Percentiles rank a stretch among this genome's conserved stretches.
phyloP scores from a whole-genome alignment of 2,888 invertebrate genomes.

The Andricus quercusramuli region DNA sequence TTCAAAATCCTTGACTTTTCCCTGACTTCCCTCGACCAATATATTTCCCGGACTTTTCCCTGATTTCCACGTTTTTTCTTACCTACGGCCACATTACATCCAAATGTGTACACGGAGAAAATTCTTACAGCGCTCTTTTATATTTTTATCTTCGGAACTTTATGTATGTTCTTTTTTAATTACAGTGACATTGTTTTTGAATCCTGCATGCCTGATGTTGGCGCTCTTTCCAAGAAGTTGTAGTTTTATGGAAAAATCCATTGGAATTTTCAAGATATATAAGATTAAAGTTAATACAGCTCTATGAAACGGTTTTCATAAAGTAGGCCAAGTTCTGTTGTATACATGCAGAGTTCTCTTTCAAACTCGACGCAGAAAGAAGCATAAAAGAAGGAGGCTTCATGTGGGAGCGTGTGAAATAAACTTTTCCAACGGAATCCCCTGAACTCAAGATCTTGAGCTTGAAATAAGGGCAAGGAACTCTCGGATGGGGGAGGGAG shows the following conservation, averaged over 20 bases:
- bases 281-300: not conserved
- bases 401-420: slow-evolving; percentile 36
- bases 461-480: slow-evolving; percentile 40
- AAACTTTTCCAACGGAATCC: slow-evolving; percentile 32
- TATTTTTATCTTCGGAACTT: no score
- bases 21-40: no score
- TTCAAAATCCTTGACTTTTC: no score
- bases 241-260: not conserved
- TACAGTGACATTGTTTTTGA: no score
- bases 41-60: no score
- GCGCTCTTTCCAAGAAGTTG: no score
- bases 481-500: slow-evolving; percentile 9
- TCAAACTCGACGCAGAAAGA: slow-evolving; percentile 29
- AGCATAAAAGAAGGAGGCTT: slow-evolving; percentile 9
- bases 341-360: slow-evolving; percentile 12
- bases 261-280: not conserved
- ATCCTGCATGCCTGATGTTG: no score
- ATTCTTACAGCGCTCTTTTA: no score
- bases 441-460: slow-evolving; percentile 39
- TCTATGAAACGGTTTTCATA: not conserved
- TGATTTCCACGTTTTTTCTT: no score
- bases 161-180: no score
- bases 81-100: no score
- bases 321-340: slow-evolving; percentile 22
- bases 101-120: no score